Conservation (phyloP, 2,113 vertebrate species). For the Pseudonaja textilis region DNA sequence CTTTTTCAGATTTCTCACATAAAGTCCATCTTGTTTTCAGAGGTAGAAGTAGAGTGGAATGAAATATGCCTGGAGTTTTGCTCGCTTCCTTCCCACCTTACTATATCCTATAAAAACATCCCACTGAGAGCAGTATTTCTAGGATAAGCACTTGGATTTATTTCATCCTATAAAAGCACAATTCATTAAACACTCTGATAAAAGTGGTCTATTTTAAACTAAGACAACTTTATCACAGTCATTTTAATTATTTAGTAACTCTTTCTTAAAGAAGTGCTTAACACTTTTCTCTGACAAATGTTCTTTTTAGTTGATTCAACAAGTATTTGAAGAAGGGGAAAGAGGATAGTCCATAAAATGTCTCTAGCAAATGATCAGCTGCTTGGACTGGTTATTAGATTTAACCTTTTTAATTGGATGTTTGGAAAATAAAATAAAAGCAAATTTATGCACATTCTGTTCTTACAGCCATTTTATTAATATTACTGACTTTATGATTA, state of each 20-base stretch:
- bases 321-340: constrained; percentile 71
- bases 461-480: not conserved
- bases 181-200: constrained; percentile 83
- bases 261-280: constrained; percentile 79
- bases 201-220: constrained; percentile 79
- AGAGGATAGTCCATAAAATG: constrained; percentile 61
- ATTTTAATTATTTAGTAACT: constrained; percentile 80
- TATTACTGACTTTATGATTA: not conserved
- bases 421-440: not conserved
- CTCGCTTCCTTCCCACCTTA: constrained; percentile 34
- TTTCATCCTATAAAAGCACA: constrained; percentile 79
- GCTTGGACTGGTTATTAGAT: constrained; percentile 33
- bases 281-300: constrained; percentile 77
- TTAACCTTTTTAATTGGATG: constrained; percentile 10
- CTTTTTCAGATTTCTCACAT: not conserved
- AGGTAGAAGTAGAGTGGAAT: constrained; percentile 34
- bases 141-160: constrained; percentile 72
- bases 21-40: not conserved
- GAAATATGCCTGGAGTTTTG: constrained; percentile 37
- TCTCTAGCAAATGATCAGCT: constrained; percentile 55
- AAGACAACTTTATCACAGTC: constrained; percentile 82
- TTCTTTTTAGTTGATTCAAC: constrained; percentile 70
- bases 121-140: constrained; percentile 71
- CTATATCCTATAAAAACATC: constrained; percentile 49
- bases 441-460: not conserved